Percentiles rank a stretch among this genome's conserved stretches.
phyloP scores from a whole-genome alignment of 2,888 invertebrate genomes.

The Noctua pronuba region DNA sequence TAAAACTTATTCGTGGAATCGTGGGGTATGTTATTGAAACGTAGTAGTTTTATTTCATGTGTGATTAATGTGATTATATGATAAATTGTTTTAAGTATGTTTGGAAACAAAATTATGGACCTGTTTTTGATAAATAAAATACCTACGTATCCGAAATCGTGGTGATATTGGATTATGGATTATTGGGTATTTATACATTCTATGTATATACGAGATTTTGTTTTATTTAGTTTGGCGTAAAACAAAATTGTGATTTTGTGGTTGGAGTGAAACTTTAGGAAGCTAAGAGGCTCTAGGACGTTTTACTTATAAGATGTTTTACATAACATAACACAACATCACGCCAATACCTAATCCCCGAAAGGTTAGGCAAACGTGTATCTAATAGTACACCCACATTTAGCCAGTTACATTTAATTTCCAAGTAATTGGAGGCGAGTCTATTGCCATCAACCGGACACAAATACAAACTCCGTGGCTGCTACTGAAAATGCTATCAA shows the following conservation, averaged over 20 bases:
- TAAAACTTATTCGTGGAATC: constrained; percentile 60
- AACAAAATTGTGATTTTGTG: not conserved
- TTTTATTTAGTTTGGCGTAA: not conserved
- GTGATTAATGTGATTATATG: constrained; percentile 22
- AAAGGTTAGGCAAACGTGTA: not conserved
- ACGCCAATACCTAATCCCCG: not conserved
- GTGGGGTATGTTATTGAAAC: constrained; percentile 49
- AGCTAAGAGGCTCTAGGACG: not conserved
- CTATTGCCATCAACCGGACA: not conserved
- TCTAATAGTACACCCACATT: not conserved
- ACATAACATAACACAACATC: not conserved
- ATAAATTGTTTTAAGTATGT: constrained; percentile 34
- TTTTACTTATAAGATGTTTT: too few relatives aligned
- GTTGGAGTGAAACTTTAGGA: too few relatives aligned
- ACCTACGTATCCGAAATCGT: constrained; percentile 4
- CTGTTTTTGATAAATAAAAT: not conserved
- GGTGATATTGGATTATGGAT: constrained; percentile 1
- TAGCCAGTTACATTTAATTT: not conserved
- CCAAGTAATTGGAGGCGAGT: not conserved
- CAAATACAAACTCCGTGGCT: not conserved
- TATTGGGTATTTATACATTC: not conserved
- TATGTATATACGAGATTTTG: not conserved
- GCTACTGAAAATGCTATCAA: not conserved
- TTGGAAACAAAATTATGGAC: constrained; percentile 7
- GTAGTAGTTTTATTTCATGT: constrained; percentile 8